Evolutionary conservation across 2,113 vertebrate genomes (phyloP), one percentile per base, ranked within the genome.

Genomic region (Perognathus longimembris): DNA sequence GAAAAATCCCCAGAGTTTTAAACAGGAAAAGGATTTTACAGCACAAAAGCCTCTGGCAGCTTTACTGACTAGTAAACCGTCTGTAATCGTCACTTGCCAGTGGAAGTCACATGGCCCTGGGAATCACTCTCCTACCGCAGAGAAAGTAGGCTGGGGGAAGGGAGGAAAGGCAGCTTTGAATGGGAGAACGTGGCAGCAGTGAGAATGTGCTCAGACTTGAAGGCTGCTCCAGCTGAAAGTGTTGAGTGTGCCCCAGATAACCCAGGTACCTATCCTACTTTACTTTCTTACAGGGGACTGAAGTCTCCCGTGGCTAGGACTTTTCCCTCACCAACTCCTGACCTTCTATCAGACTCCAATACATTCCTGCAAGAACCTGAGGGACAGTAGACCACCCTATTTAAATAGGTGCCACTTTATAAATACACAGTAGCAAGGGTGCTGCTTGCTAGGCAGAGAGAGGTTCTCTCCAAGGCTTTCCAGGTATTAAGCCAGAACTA

Each of bases 1-100:
- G 95, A 97, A 97, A 54, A 96, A 92, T 96, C 90, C 95, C 94
- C 79, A 30, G 92, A 94, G 96, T 95, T 96, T 96, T 91, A 88
- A 95, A 97, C 90, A 92, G 93, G 94, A 95, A 96, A 97, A 92
- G 96, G 89, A 96, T 94, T 90, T 91, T 88, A 91, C 83, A 91
- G 90, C 92, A 97, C 96, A 97, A 94, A 96, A 95, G 78, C 74
- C 71, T 88, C 5, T 89, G 94, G 94, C 90, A 89, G 92, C 88
- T 94, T 88, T 85, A 94, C 86, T 88, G 93, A 88, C 71, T 94
- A 75, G 96, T 94, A 96, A 95, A 91, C 86, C 4, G 3, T 73
- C 89, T 83, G 74, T 81, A 77, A 85, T 85, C 54, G 71, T 92
- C 96, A 95, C 94, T 84, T 87, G 90, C 89, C 92, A 75, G 59